These are phyloP conservation scores for Genyomyrus donnyi DNA, from an alignment of 2,113 vertebrate genomes.

Conservation along the genomic window DNA sequence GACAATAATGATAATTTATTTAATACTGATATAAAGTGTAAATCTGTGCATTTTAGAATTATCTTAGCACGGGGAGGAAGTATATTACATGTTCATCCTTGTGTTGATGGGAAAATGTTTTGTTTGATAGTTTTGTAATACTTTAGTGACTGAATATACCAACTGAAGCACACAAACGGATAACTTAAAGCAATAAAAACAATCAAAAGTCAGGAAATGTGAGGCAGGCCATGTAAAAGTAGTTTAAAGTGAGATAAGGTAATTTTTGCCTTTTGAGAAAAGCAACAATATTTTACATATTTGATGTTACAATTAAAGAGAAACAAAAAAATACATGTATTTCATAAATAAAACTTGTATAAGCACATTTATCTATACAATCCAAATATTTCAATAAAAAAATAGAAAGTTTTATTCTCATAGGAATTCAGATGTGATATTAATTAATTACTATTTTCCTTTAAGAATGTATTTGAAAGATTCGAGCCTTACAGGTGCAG, in stretches of 20 bases:
- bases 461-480: not conserved
- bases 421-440: not conserved
- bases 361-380: not conserved
- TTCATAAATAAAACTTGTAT: not conserved
- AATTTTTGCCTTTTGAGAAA: not conserved
- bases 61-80: not conserved
- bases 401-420: not conserved
- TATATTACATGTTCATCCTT: not conserved
- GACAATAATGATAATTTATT: not conserved
- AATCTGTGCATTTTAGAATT: not conserved
- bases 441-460: not conserved
- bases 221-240: constrained; percentile 29
- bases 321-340: not conserved
- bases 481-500: not conserved
- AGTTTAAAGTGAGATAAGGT: not conserved
- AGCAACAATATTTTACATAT: not conserved
- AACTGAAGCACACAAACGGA: constrained; percentile 27
- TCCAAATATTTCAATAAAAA: not conserved
- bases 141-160: constrained; percentile 6
- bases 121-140: not conserved
- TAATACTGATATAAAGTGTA: not conserved
- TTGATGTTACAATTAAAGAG: not conserved
- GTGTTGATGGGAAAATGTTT: not conserved
- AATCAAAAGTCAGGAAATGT: constrained; percentile 16
- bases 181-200: constrained; percentile 12